Evolutionary conservation across 1,140 invertebrate genomes (phyloP).

Genomic region (Cataglyphis hispanica): DNA sequence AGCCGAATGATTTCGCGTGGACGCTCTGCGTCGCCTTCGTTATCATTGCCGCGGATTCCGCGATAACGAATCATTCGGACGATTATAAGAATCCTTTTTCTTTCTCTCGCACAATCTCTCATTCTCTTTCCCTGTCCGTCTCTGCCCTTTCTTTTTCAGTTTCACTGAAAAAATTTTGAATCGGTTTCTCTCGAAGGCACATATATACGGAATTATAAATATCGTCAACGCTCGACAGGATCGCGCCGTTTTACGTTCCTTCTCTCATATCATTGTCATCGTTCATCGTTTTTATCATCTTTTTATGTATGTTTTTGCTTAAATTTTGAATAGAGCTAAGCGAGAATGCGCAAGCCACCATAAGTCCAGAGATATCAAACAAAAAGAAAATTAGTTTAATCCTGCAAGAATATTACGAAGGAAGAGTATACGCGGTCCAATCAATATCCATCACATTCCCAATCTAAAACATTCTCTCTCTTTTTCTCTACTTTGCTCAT

Average conservation of each 20-base stretch:
- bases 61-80: conserved; percentile 39
- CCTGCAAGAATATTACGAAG: conserved; percentile 57
- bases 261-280: not conserved
- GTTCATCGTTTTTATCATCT: not conserved
- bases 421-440: conserved; percentile 12
- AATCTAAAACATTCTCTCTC: not conserved
- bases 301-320: not conserved
- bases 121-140: not conserved
- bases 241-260: conserved; percentile 23
- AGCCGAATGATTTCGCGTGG: conserved; percentile 45
- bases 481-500: not conserved
- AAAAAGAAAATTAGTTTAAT: conserved; percentile 50
- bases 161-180: conserved; percentile 55
- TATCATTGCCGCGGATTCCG: conserved; percentile 14
- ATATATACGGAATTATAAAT: conserved; percentile 72
- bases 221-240: conserved; percentile 36
- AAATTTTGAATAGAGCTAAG: conserved; percentile 32
- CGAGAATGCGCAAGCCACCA: conserved; percentile 46
- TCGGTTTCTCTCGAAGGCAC: conserved; percentile 81
- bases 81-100: conserved; percentile 33
- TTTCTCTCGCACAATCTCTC: not conserved
- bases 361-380: conserved; percentile 29
- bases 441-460: not conserved
- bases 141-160: conserved; percentile 27
- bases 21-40: conserved; percentile 30